Evolutionary conservation across 2,797 vertebrate species (phyloP).

Genomic region (Phaenicophaeus curvirostris): DNA sequence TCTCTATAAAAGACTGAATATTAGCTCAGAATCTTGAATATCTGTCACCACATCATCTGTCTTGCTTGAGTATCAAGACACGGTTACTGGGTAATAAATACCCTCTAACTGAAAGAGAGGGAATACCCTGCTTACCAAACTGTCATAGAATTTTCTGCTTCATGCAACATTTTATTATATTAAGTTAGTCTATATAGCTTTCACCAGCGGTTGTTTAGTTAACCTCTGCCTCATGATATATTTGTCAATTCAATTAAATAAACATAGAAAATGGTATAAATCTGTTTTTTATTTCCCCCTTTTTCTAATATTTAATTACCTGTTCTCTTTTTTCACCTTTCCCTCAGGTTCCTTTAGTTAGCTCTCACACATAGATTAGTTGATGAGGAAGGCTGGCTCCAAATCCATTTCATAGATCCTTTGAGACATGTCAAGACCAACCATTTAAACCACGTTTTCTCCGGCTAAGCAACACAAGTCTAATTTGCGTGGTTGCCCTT

Average conservation of each 20-base stretch:
- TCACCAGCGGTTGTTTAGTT: constrained; percentile 41
- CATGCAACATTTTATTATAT: constrained; percentile 43
- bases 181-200: not conserved
- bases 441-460: constrained; percentile 7
- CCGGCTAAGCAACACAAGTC: not conserved
- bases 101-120: constrained; percentile 36
- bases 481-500: constrained; percentile 14
- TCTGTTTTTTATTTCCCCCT: not conserved
- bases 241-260: constrained; percentile 49
- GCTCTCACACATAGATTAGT: constrained; percentile 31
- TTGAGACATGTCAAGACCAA: not conserved
- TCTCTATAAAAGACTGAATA: not conserved
- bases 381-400: constrained; percentile 46
- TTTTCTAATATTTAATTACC: constrained; percentile 43
- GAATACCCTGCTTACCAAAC: constrained; percentile 9
- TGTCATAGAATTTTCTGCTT: constrained; percentile 53
- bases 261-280: constrained; percentile 23
- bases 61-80: constrained; percentile 42
- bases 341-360: not conserved
- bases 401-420: constrained; percentile 14
- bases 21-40: constrained; percentile 44
- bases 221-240: constrained; percentile 38
- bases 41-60: constrained; percentile 60
- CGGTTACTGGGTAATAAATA: constrained; percentile 46
- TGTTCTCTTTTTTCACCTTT: constrained; percentile 44